These are phyloP conservation scores for Bubo blakistoni DNA, from an alignment of 2,113 vertebrate species.

Conservation along the genomic window DNA sequence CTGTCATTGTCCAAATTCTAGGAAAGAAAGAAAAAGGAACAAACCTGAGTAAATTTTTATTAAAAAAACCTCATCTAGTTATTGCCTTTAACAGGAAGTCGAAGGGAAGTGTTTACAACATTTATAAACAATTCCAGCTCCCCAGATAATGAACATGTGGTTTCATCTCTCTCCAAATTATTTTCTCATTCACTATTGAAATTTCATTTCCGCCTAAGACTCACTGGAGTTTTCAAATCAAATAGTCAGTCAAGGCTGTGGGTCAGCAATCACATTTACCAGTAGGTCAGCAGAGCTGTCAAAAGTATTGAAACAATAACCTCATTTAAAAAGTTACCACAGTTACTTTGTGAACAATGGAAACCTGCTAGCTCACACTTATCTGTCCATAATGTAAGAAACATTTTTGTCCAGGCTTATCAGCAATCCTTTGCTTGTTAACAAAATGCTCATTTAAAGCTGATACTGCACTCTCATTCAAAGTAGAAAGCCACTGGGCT, in stretches of 20 bases:
- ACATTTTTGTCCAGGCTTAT: not conserved
- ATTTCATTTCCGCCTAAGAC: not conserved
- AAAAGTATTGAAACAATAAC: not conserved
- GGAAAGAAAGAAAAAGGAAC: not conserved
- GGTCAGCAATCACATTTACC: not conserved
- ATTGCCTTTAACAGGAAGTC: not conserved
- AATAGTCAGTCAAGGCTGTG: not conserved
- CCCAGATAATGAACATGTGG: slow-evolving; percentile 1
- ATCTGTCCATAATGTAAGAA: not conserved
- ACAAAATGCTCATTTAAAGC: not conserved
- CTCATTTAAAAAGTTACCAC: not conserved
- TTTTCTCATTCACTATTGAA: not conserved
- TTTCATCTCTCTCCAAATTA: not conserved
- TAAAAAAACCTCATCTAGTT: not conserved
- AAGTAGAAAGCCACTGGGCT: not conserved
- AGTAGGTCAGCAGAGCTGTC: not conserved
- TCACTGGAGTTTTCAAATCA: not conserved
- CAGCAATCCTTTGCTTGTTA: not conserved
- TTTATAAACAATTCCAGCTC: slow-evolving; percentile 20
- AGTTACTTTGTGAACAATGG: not conserved
- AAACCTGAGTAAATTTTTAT: not conserved
- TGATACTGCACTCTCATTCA: not conserved
- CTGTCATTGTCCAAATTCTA: not conserved
- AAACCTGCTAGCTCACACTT: not conserved
- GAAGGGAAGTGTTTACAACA: not conserved